Evolutionary conservation across 2,888 invertebrate genomes (phyloP), one percentile per base, ranked within the genome.

Genomic region (Stenodema calcarata): DNA sequence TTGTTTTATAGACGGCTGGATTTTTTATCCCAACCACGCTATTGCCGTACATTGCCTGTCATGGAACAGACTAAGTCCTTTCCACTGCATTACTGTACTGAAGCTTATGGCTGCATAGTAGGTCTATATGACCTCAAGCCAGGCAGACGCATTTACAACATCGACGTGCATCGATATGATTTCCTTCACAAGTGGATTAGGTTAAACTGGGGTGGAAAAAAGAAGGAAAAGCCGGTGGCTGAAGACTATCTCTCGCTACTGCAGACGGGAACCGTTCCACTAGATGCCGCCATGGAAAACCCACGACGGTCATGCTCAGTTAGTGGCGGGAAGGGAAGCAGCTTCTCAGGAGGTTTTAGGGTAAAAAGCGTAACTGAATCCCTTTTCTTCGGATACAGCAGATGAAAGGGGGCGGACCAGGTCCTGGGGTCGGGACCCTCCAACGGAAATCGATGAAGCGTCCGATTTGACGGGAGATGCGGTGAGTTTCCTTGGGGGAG

Each of bases 351-450:
- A 30, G 73, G 30, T 75, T 75, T 75, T 75, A 75, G 73, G 73
- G 73, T 41, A 75, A 75, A 75, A 75, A 75, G 73, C 73, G 73
- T 75, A 75, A 75, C 73, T 75, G 73, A 75, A 75, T 75, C 73
- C 73, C 73, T 75, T 75, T 75, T 75, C 73, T 75, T 75, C 73
- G 73, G 73, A 75, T 75, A 62, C 62, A 23, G 62, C 62, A 62
- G 62, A 62, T 62, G 62, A 62, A 62, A 62, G 62, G 62, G 62
- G 62, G 62, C 62, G 62, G 62, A 23, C 62, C 62, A 9, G 18
- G 47, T 47, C 7, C 47, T 47, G 47, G 62, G 62, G 62, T 62
- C 62, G 62, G 62, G 18, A 62, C 62, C 62, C 62, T 62, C 62
- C 62, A 62, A 62, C 62, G 62, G 62, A 62, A 62, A 62, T 18